phyloP scores from a whole-genome alignment of 1,140 invertebrate species.

The Rhopalosiphum maidis region DNA sequence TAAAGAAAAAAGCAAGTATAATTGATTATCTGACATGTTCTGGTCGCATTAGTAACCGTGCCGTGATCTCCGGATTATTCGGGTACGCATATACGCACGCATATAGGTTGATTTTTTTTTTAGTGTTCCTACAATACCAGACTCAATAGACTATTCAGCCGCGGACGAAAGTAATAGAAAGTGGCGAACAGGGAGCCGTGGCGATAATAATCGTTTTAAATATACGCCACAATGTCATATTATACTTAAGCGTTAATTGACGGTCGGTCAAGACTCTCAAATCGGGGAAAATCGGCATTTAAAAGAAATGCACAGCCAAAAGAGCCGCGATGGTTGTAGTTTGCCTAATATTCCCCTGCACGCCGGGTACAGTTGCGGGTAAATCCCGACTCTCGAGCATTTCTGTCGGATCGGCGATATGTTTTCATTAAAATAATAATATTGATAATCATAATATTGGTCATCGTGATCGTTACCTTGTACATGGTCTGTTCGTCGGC shows the following conservation, averaged over 20 bases:
- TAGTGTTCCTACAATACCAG: background rate
- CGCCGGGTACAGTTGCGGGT: background rate
- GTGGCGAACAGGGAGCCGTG: background rate
- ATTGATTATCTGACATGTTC: constrained; percentile 45
- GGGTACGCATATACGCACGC: background rate
- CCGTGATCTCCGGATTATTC: constrained; percentile 37
- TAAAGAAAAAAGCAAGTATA: constrained; percentile 27
- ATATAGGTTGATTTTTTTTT: background rate
- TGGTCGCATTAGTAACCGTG: constrained; percentile 21
- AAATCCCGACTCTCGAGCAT: background rate
- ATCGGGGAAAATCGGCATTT: background rate
- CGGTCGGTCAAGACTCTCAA: background rate
- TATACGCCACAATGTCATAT: background rate
- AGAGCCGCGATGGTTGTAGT: too few relatives aligned
- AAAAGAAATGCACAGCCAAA: background rate
- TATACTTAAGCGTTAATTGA: background rate
- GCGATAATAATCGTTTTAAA: constrained; percentile 26
- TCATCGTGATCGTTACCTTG: constrained; percentile 41
- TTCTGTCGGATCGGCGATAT: background rate
- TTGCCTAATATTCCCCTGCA: background rate
- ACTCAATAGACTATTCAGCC: background rate
- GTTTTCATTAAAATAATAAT: background rate
- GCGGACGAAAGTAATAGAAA: constrained; percentile 43
- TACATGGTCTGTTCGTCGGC: constrained; percentile 50
- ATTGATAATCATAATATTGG: too few relatives aligned